A percentile compares a stretch with the other conserved stretches of the same genome.
phyloP scores from a whole-genome alignment of 2,797 vertebrate species.

The Falco columbarius region DNA sequence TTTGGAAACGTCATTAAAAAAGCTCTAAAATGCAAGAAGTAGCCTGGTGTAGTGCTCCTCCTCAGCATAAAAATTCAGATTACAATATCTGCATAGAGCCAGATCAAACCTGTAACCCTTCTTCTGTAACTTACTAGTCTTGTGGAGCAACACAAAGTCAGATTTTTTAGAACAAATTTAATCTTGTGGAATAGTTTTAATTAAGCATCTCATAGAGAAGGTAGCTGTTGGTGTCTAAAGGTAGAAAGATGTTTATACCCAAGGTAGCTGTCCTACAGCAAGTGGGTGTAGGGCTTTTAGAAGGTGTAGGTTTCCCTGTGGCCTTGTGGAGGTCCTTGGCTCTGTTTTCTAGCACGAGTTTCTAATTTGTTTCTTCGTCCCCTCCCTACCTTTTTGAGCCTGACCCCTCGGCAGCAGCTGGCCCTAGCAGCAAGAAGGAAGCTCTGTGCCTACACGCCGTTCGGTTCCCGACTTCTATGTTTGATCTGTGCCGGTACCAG shows the following conservation, averaged over 20 bases:
- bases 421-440: not conserved
- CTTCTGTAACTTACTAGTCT: not conserved
- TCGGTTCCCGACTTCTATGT: fast-evolving
- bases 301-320: not conserved
- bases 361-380: not conserved
- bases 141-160: not conserved
- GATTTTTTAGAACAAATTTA: not conserved
- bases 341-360: not conserved
- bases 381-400: not conserved
- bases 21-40: not conserved
- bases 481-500: not conserved
- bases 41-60: not conserved
- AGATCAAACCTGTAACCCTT: not conserved
- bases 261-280: not conserved
- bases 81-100: not conserved
- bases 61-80: not conserved
- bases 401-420: not conserved
- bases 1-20: not conserved
- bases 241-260: not conserved
- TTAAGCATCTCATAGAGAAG: not conserved
- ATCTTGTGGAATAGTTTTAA: not conserved
- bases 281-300: not conserved
- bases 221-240: not conserved
- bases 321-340: not conserved
- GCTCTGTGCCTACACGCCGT: fast-evolving